These are phyloP conservation scores for Triops cancriformis DNA, from an alignment of 1,140 invertebrate species.

Conservation along the genomic window DNA sequence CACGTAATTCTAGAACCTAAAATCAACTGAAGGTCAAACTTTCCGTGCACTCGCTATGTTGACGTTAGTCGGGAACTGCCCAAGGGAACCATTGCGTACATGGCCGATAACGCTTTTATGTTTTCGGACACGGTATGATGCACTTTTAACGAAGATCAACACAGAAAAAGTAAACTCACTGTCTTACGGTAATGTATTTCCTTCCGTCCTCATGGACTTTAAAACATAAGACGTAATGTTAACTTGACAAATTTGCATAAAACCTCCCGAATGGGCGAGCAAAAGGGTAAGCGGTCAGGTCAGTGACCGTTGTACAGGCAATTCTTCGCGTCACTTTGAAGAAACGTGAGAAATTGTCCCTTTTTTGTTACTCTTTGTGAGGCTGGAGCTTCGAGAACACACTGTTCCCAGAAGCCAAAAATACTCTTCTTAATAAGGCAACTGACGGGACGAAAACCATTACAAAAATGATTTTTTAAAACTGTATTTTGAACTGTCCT, in stretches of 20 bases:
- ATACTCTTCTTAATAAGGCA: neutral
- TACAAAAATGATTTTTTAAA: neutral
- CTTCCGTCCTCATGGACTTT: neutral
- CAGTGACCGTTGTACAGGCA: neutral
- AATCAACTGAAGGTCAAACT: neutral
- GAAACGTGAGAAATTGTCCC: conserved; percentile 7
- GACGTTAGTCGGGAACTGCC: neutral
- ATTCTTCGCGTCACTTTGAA: neutral
- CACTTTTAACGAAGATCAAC: too few species aligned
- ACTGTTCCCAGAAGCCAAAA: neutral
- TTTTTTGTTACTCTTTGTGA: neutral
- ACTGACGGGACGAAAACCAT: neutral
- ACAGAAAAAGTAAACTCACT: too few species aligned
- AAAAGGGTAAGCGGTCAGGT: neutral
- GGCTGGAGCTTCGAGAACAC: neutral
- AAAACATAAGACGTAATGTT: neutral
- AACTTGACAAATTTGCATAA: neutral
- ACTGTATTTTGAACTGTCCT: neutral
- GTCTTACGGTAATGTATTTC: neutral
- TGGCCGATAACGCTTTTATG: neutral
- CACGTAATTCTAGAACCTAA: neutral
- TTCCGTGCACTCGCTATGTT: neutral
- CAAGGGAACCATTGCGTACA: neutral
- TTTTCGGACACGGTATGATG: neutral
- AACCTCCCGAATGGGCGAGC: neutral